Percentiles rank a stretch among this genome's conserved stretches.
Conservation (phyloP, 2,113 vertebrate species). For the Microtus montanus region DNA sequence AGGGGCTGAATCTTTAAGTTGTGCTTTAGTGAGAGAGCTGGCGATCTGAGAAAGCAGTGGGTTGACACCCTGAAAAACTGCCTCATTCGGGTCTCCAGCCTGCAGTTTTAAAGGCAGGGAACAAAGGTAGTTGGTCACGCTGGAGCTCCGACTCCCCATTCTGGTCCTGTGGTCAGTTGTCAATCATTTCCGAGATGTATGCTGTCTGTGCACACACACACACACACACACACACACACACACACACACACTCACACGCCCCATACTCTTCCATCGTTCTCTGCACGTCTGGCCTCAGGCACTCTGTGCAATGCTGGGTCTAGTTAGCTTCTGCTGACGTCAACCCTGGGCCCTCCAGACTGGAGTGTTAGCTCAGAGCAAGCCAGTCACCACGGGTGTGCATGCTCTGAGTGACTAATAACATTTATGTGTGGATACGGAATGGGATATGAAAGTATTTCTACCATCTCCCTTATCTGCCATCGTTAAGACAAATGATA, state of each 20-base stretch:
- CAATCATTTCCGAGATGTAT: neutral
- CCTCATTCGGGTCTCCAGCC: neutral
- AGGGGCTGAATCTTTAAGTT: neutral
- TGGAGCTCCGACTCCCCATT: neutral
- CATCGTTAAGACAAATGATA: neutral
- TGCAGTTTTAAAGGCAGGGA: neutral
- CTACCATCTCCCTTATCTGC: neutral
- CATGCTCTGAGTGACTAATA: neutral
- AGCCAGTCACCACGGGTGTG: too few relatives aligned
- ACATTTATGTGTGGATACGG: neutral
- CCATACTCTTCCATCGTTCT: neutral
- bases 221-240: too few relatives aligned
- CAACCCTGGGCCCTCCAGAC: neutral
- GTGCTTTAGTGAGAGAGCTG: neutral
- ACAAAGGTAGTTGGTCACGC: neutral
- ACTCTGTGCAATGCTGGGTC: fast-evolving
- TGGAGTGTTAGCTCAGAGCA: neutral
- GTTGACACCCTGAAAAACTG: neutral
- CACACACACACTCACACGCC: too few relatives aligned
- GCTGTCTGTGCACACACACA: too few relatives aligned
- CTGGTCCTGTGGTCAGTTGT: neutral
- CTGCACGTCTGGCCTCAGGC: neutral
- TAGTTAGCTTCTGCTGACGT: neutral
- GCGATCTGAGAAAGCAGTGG: neutral
- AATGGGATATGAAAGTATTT: too few relatives aligned